Percentiles rank a stretch among this genome's conserved stretches.
These are phyloP conservation scores for Pantherophis guttatus DNA, from an alignment of 2,113 vertebrate genomes.

Conservation along the genomic window DNA sequence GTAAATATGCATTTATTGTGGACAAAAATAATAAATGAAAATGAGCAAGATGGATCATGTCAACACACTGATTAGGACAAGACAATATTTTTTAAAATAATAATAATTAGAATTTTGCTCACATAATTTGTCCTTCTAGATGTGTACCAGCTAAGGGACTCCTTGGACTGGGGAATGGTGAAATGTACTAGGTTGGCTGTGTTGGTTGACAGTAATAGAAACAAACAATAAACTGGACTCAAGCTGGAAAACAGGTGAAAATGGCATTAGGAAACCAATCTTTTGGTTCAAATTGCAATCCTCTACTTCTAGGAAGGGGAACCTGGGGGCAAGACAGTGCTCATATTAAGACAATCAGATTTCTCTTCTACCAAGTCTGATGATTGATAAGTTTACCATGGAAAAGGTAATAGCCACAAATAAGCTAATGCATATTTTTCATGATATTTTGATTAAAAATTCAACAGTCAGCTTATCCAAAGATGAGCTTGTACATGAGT, in stretches of 20 bases:
- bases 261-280: background rate
- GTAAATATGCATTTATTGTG: too few species aligned
- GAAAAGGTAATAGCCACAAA: background rate
- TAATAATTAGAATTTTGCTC: background rate
- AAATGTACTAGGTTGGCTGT: background rate
- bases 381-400: background rate
- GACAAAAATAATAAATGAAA: background rate
- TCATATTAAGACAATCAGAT: background rate
- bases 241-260: background rate
- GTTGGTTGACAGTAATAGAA: background rate
- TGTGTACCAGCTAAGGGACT: background rate
- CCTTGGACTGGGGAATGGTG: background rate
- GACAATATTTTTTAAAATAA: background rate
- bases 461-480: background rate
- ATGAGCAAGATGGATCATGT: background rate
- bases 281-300: background rate
- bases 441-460: background rate
- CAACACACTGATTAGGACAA: background rate
- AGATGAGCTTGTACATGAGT: background rate
- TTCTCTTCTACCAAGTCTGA: background rate
- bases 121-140: background rate
- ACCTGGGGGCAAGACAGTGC: background rate
- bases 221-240: background rate
- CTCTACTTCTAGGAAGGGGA: background rate
- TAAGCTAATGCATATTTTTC: background rate